Conservation (phyloP, 2,797 vertebrate species). For the Notamacropus eugenii region DNA sequence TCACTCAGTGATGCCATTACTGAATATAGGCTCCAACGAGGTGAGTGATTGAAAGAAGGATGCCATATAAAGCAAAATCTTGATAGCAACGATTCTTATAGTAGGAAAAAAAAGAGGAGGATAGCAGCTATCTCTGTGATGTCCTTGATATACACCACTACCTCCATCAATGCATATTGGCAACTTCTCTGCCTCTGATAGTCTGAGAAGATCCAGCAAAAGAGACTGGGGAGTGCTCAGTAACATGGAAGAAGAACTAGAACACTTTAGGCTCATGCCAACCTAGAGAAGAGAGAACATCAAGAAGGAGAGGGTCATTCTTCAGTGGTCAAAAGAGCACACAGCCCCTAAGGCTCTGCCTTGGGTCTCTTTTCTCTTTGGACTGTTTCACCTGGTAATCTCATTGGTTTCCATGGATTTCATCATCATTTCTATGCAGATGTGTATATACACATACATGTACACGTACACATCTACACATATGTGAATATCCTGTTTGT, state of each 20-base stretch:
- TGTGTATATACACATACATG: not conserved
- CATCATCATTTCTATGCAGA: not conserved
- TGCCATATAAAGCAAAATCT: not conserved
- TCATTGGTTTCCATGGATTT: not conserved
- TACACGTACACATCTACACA: accelerated
- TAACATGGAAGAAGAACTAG: not conserved
- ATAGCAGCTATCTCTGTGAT: not conserved
- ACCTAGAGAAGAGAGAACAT: not conserved
- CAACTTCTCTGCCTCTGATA: not conserved
- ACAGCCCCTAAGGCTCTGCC: not conserved
- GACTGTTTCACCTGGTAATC: not conserved
- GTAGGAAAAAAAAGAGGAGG: not conserved
- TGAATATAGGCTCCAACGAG: not conserved
- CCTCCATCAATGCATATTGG: not conserved
- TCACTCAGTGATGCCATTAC: not conserved
- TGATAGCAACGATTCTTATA: not conserved
- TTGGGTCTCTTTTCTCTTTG: not conserved
- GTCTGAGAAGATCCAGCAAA: not conserved
- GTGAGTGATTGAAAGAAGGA: not conserved
- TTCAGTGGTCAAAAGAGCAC: not conserved
- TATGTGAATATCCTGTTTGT: not conserved
- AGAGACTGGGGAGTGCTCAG: not conserved
- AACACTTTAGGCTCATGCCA: not conserved
- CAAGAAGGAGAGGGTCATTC: too few relatives aligned
- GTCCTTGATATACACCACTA: not conserved